phyloP scores from a whole-genome alignment of 2,797 vertebrate species.

The Myotis findleyi region DNA sequence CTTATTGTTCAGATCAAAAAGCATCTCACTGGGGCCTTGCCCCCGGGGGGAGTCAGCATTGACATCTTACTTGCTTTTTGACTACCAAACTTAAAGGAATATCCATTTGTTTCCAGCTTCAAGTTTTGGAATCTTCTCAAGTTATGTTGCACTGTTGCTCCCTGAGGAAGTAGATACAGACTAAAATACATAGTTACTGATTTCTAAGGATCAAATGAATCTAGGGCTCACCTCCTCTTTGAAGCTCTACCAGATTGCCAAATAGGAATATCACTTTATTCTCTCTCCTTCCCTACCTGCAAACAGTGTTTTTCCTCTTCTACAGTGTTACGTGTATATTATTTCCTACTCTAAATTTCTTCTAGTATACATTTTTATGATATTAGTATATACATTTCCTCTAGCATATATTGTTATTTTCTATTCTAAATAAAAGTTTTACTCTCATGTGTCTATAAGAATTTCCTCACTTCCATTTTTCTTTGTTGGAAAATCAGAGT shows the following conservation, averaged over 20 bases:
- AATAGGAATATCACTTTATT: neutral
- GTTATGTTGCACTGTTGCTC: neutral
- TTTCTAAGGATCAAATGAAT: neutral
- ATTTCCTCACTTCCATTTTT: neutral
- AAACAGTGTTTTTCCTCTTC: neutral
- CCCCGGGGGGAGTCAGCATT: conserved; percentile 1
- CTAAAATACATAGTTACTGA: conserved; percentile 15
- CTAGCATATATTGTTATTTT: neutral
- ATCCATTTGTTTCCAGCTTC: neutral
- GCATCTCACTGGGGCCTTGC: conserved; percentile 56
- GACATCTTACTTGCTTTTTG: conserved; percentile 62
- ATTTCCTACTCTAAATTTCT: neutral
- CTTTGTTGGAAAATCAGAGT: neutral
- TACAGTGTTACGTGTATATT: neutral
- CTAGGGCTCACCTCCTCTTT: neutral
- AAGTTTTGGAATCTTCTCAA: conserved; percentile 48
- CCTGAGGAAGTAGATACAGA: neutral
- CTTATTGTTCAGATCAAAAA: conserved; percentile 77
- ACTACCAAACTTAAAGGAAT: conserved; percentile 55
- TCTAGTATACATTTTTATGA: no score
- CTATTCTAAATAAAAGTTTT: neutral
- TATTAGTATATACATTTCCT: no score
- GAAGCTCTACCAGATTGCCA: conserved; percentile 10
- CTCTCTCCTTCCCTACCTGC: neutral
- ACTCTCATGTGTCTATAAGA: no score